phyloP scores from a whole-genome alignment of 1,140 invertebrate species.

The Drosophila eugracilis region DNA sequence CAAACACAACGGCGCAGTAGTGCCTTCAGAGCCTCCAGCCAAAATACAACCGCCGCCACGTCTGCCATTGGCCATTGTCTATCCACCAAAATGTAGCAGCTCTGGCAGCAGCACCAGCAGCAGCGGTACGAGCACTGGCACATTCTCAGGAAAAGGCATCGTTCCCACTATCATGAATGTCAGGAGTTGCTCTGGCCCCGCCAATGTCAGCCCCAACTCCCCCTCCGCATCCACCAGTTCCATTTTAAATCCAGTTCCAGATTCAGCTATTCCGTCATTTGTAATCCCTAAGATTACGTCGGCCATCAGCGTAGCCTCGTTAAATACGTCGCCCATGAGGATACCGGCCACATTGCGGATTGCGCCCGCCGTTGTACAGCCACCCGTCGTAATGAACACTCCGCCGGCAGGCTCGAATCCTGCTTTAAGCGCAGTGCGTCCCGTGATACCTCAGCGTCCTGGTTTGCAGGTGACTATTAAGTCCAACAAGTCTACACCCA shows the following conservation, averaged over 20 bases:
- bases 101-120: not conserved
- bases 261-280: not conserved
- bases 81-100: conserved; percentile 41
- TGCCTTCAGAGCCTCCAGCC: not conserved
- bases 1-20: not conserved
- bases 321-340: not conserved
- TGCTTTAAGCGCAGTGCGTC: not conserved
- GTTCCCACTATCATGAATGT: not conserved
- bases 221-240: not conserved
- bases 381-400: not conserved
- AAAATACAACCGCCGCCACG: not conserved
- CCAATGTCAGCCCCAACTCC: not conserved
- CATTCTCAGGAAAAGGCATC: too few species aligned
- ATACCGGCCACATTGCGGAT: not conserved
- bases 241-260: not conserved
- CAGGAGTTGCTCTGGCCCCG: not conserved
- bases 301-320: conserved; percentile 13
- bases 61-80: conserved; percentile 58
- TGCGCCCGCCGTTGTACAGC: too few species aligned
- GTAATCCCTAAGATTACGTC: conserved; percentile 23
- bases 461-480: not conserved
- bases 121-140: not conserved
- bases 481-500: not conserved
- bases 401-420: too few species aligned
- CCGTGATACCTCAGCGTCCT: not conserved